These are phyloP conservation scores for Tortrix viridana DNA, from an alignment of 2,888 invertebrate genomes.

Conservation along the genomic window DNA sequence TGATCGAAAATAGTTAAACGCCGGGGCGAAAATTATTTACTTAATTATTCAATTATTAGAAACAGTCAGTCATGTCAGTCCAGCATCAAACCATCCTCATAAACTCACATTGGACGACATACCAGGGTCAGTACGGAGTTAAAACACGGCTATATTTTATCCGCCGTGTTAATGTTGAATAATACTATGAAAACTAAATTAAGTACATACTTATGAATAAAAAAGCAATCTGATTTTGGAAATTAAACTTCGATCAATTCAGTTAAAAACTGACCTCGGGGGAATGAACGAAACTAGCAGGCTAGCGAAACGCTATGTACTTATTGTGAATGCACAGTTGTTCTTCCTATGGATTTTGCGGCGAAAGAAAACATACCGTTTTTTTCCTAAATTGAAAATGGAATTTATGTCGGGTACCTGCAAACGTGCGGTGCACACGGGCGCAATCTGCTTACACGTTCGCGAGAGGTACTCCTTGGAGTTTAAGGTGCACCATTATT, in stretches of 20 bases:
- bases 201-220: too few species aligned
- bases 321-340: background rate
- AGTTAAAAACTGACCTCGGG: background rate
- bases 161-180: too few species aligned
- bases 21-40: too few species aligned
- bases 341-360: slow-evolving; percentile 5
- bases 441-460: slow-evolving; percentile 27
- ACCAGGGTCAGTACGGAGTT: too few species aligned
- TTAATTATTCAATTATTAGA: too few species aligned
- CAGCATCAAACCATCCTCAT: too few species aligned
- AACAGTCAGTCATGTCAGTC: too few species aligned
- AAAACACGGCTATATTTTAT: too few species aligned
- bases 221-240: too few species aligned
- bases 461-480: slow-evolving; percentile 12
- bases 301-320: background rate
- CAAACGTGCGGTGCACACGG: slow-evolving; percentile 30
- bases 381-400: slow-evolving; percentile 35
- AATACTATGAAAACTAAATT: too few species aligned
- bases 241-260: background rate
- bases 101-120: too few species aligned
- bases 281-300: background rate
- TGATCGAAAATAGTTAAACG: too few species aligned
- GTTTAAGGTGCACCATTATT: slow-evolving; percentile 32
- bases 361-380: background rate
- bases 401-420: slow-evolving; percentile 29